Percentiles rank a stretch among this genome's conserved stretches.
phyloP scores from a whole-genome alignment of 1,140 invertebrate species.

The Bombus haemorrhoidalis region DNA sequence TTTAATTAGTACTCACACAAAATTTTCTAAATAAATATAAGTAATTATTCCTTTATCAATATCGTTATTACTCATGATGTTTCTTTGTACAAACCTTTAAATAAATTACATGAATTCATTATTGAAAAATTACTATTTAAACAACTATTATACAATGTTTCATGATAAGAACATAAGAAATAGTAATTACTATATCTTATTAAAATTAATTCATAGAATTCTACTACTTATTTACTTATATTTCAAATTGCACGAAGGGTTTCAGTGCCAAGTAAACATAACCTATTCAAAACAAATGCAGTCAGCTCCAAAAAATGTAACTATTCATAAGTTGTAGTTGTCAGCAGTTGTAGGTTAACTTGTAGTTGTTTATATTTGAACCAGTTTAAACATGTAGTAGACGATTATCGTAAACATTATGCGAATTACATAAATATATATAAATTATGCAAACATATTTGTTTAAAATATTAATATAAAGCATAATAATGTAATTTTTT shows the following conservation, averaged over 20 bases:
- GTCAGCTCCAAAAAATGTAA: not conserved
- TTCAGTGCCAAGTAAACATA: not conserved
- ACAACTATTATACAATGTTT: not conserved
- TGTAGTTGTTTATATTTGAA: not conserved
- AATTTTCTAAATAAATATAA: conserved; percentile 74
- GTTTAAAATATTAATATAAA: not conserved
- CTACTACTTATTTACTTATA: not conserved
- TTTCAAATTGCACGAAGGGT: not conserved
- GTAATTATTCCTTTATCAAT: conserved; percentile 71
- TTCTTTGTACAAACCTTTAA: not conserved
- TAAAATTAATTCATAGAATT: not conserved
- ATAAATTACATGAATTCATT: not conserved
- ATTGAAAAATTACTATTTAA: not conserved
- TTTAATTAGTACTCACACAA: conserved; percentile 72
- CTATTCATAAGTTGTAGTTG: not conserved
- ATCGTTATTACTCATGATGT: conserved; percentile 12
- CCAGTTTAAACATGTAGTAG: not conserved
- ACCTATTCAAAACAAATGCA: conserved; percentile 5
- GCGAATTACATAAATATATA: not conserved
- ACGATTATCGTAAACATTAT: not conserved
- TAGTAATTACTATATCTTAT: not conserved
- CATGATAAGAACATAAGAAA: not conserved
- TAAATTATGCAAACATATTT: not conserved
- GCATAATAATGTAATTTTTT: not conserved
- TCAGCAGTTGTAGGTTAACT: not conserved